Evolutionary conservation across 2,797 vertebrate genomes (phyloP).

Genomic region (Heterohyrax brucei): DNA sequence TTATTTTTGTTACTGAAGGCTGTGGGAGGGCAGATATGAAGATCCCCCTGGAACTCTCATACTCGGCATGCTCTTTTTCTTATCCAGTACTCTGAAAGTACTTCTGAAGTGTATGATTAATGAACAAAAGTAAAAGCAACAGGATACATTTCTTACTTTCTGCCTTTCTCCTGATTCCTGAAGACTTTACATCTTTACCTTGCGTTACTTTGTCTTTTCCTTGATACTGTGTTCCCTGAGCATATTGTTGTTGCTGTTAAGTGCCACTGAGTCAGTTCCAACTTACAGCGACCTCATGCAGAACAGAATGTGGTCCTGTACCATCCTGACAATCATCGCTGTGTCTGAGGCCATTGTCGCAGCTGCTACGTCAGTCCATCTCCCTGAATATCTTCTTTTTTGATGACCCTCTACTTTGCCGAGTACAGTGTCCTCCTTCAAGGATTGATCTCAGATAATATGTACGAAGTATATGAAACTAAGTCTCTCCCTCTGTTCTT

Average conservation of each 20-base stretch:
- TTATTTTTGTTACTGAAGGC: neutral
- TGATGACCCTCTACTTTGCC: neutral
- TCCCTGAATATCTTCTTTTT: neutral
- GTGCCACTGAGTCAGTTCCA: too few relatives aligned
- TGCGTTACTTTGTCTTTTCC: neutral
- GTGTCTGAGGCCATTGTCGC: neutral
- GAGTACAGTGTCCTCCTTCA: neutral
- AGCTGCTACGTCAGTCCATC: neutral
- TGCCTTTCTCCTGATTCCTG: neutral
- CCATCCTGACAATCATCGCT: too few relatives aligned
- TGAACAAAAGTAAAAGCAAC: neutral
- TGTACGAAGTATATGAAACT: neutral
- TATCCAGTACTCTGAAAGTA: neutral
- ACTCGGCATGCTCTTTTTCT: neutral
- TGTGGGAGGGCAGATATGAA: neutral
- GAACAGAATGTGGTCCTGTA: too few relatives aligned
- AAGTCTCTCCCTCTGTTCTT: too few relatives aligned
- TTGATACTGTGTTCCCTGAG: neutral
- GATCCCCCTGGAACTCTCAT: neutral
- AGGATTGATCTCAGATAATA: neutral
- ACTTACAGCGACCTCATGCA: too few relatives aligned
- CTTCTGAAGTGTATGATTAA: neutral
- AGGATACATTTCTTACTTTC: neutral
- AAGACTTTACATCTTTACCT: slow-evolving; percentile 6
- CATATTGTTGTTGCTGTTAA: too few relatives aligned